These are phyloP conservation scores for Bombus impatiens DNA, from an alignment of 1,140 invertebrate species.

Conservation along the genomic window DNA sequence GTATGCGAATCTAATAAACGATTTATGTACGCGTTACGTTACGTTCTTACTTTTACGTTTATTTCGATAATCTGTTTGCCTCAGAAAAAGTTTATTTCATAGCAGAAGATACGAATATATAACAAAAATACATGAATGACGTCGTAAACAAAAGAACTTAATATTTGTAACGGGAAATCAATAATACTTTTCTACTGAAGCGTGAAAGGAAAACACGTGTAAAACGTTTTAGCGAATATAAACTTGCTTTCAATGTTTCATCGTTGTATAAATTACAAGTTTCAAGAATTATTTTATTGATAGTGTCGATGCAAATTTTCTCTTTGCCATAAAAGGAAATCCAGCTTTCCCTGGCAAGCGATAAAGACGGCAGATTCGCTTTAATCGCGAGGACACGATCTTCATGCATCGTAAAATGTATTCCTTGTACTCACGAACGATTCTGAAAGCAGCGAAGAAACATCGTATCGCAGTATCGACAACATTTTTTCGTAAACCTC, in stretches of 20 bases:
- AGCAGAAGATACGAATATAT: not conserved
- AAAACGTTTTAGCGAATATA: not conserved
- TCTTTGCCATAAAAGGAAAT: not conserved
- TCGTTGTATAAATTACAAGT: not conserved
- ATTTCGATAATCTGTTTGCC: not conserved
- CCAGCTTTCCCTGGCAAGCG: conserved; percentile 14
- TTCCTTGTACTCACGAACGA: not conserved
- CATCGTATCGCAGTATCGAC: not conserved
- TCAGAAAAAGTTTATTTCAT: not conserved
- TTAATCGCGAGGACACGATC: conserved; percentile 29
- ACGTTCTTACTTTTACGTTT: not conserved
- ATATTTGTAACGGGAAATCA: not conserved
- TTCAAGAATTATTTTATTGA: not conserved
- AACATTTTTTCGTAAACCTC: not conserved
- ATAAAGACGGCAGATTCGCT: not conserved
- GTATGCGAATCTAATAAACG: not conserved
- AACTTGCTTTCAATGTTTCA: not conserved
- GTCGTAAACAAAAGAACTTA: not conserved
- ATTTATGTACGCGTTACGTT: not conserved
- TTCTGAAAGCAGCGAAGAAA: not conserved
- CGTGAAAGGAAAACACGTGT: not conserved
- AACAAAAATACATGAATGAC: not conserved
- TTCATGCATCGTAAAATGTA: conserved; percentile 4
- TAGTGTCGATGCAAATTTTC: not conserved
- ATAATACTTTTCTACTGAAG: not conserved